Evolutionary conservation across 2,888 invertebrate species (phyloP).

Genomic region (Margaritifera margaritifera): DNA sequence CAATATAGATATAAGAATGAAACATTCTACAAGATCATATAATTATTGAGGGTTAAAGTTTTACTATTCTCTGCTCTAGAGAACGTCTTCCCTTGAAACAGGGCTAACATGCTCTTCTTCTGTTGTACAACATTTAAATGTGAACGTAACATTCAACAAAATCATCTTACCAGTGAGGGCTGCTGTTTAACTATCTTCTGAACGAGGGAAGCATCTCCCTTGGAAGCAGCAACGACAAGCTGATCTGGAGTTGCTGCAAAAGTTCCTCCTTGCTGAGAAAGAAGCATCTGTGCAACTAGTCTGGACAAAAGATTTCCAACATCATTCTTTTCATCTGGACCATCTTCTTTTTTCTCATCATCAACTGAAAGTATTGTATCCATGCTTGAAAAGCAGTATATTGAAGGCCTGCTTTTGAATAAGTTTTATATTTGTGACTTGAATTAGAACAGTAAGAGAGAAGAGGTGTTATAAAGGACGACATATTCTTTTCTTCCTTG

Average conservation of each 20-base stretch:
- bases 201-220: slow-evolving; percentile 22
- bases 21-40: background rate
- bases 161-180: slow-evolving; percentile 27
- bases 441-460: too few relatives aligned
- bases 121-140: background rate
- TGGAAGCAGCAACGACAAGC: slow-evolving; percentile 33
- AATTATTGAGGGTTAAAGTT: background rate
- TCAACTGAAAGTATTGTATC: too few relatives aligned
- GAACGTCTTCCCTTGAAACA: too few relatives aligned
- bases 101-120: too few relatives aligned
- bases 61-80: background rate
- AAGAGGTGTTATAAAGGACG: too few relatives aligned
- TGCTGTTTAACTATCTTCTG: slow-evolving; percentile 20
- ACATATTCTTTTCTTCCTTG: too few relatives aligned
- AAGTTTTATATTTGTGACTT: too few relatives aligned
- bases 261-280: slow-evolving; percentile 2
- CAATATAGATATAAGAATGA: background rate
- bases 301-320: slow-evolving; percentile 22
- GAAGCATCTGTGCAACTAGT: slow-evolving; percentile 33
- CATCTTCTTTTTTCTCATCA: too few relatives aligned
- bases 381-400: too few relatives aligned
- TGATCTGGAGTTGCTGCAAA: slow-evolving; percentile 19
- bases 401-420: too few relatives aligned
- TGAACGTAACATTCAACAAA: background rate
- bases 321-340: slow-evolving; percentile 6